Conservation (phyloP, 23 tunicate species). For the Ciona savignyi region DNA sequence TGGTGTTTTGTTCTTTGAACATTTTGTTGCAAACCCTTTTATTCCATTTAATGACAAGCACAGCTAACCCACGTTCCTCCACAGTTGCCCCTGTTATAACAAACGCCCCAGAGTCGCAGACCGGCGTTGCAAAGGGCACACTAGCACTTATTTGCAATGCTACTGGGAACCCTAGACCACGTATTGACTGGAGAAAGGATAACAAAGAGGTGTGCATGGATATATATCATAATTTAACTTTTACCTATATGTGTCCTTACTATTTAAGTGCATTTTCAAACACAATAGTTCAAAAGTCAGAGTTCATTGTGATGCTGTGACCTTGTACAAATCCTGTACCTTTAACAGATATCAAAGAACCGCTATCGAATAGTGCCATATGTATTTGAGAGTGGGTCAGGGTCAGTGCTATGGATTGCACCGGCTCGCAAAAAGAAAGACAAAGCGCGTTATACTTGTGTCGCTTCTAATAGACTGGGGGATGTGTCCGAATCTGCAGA, state of each 20-base stretch:
- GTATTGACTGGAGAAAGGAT: constrained; percentile 43
- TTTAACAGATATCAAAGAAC: neutral
- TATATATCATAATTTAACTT: too few relatives aligned
- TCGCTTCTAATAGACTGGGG: constrained; percentile 35
- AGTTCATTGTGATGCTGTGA: too few relatives aligned
- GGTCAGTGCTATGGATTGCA: constrained; percentile 43
- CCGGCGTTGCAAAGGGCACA: constrained; percentile 10
- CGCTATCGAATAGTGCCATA: constrained; percentile 15
- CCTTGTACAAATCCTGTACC: neutral
- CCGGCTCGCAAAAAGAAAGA: constrained; percentile 18
- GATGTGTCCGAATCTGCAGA: neutral
- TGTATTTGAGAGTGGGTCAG: constrained; percentile 12
- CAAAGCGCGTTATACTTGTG: constrained; percentile 12
- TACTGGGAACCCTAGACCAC: constrained; percentile 58
- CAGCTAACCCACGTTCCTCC: too few relatives aligned
- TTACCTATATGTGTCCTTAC: too few relatives aligned
- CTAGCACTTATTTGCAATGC: constrained; percentile 56
- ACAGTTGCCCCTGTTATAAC: constrained; percentile 57
- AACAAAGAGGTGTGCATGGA: constrained; percentile 17
- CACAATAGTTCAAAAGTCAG: too few relatives aligned
- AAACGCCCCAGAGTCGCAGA: constrained; percentile 12
- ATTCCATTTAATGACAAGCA: too few relatives aligned
- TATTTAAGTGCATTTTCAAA: too few relatives aligned
- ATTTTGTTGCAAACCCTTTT: too few relatives aligned
- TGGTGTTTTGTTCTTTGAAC: too few relatives aligned